phyloP scores from a whole-genome alignment of 2,888 invertebrate genomes.

The Lepeophtheirus nordmannii region DNA sequence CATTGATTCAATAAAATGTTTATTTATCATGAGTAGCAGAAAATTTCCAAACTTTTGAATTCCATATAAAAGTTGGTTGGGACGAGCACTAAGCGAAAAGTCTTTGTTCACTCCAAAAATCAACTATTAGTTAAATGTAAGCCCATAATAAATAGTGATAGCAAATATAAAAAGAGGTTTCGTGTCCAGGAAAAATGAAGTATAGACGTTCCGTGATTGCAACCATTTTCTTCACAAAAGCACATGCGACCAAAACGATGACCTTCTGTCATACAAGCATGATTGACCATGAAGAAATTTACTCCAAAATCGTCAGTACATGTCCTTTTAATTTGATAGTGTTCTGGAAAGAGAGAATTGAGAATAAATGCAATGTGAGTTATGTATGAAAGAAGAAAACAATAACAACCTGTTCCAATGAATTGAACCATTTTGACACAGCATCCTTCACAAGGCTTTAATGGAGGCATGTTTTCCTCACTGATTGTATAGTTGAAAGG shows the following conservation, averaged over 20 bases:
- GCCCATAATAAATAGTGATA: not conserved
- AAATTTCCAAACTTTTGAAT: no score
- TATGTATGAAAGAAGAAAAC: not conserved
- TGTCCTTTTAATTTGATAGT: slow-evolving; percentile 42
- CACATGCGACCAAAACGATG: slow-evolving; percentile 76
- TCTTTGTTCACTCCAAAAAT: no score
- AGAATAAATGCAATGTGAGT: not conserved
- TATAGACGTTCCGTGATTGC: slow-evolving; percentile 39
- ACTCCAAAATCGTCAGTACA: slow-evolving; percentile 85
- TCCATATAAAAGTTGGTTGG: no score
- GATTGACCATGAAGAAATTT: slow-evolving; percentile 92
- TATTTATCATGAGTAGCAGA: no score
- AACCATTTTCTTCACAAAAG: slow-evolving; percentile 94
- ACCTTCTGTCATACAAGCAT: slow-evolving; percentile 97
- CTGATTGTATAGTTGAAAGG: slow-evolving; percentile 82
- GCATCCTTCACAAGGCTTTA: slow-evolving; percentile 77
- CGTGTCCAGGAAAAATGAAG: not conserved
- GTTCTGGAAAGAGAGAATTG: slow-evolving; percentile 10
- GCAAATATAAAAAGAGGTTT: not conserved
- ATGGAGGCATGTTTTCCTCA: slow-evolving; percentile 52
- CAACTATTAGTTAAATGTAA: no score
- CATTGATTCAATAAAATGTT: no score
- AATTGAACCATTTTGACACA: slow-evolving; percentile 90
- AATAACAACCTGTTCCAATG: slow-evolving; percentile 62
- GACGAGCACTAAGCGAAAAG: no score